phyloP scores from a whole-genome alignment of 2,888 invertebrate species.

The Phrixothrix hirtus region DNA sequence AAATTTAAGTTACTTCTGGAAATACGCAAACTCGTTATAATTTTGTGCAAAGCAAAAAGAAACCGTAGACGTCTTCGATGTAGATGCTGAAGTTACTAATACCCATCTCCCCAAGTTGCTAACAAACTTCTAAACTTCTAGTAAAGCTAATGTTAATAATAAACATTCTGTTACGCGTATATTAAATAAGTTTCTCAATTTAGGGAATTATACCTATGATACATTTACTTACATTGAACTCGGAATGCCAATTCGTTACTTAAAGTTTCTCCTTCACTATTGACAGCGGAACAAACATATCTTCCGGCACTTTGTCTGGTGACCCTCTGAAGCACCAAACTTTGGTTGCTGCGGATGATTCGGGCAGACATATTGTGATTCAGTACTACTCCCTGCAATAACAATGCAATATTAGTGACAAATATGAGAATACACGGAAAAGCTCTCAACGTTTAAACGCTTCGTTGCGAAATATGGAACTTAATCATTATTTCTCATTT shows the following conservation, averaged over 20 bases:
- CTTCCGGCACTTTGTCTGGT: constrained; percentile 83
- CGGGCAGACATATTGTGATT: constrained; percentile 86
- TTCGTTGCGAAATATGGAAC: constrained; percentile 25
- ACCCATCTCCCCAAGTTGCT: too few relatives aligned
- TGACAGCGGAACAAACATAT: constrained; percentile 87
- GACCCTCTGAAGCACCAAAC: constrained; percentile 87
- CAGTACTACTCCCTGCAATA: constrained; percentile 72
- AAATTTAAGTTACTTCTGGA: too few relatives aligned
- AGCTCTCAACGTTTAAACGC: constrained; percentile 38
- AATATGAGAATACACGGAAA: constrained; percentile 37
- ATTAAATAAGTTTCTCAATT: too few relatives aligned
- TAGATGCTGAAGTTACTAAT: too few relatives aligned
- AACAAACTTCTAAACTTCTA: too few relatives aligned
- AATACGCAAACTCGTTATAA: too few relatives aligned
- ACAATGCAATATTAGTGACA: constrained; percentile 29
- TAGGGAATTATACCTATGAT: too few relatives aligned
- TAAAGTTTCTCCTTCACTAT: constrained; percentile 84
- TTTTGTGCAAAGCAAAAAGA: too few relatives aligned
- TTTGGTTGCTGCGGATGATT: constrained; percentile 89
- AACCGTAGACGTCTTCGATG: too few relatives aligned
- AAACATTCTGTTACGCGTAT: too few relatives aligned
- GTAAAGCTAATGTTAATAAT: too few relatives aligned
- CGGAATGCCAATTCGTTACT: constrained; percentile 83
- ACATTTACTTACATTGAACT: constrained; percentile 79
- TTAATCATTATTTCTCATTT: constrained; percentile 28